Evolutionary conservation across 1,140 invertebrate genomes (phyloP).

Genomic region (Helicorthomorpha holstii): DNA sequence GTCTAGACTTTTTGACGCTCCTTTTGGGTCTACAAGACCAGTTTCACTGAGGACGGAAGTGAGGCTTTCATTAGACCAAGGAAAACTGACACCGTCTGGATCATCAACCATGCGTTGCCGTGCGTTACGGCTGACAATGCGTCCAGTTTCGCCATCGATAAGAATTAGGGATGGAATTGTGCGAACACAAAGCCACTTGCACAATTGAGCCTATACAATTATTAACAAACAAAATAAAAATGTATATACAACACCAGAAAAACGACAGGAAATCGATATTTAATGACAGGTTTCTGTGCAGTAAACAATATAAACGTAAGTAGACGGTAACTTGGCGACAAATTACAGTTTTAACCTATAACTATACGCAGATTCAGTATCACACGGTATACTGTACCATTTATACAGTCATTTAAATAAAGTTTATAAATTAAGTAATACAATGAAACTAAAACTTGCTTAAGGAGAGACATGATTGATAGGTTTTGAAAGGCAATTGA

Average conservation of each 20-base stretch:
- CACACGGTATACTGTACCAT: no score
- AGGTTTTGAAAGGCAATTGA: no score
- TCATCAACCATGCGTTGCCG: constrained; percentile 47
- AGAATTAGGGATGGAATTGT: constrained; percentile 56
- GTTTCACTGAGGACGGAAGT: constrained; percentile 38
- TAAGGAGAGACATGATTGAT: no score
- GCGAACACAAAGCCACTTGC: constrained; percentile 49
- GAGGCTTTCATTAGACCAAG: constrained; percentile 46
- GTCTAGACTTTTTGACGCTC: not conserved
- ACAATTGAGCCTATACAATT: constrained; percentile 43
- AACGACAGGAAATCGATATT: no score
- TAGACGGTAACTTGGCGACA: not conserved
- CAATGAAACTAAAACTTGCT: no score
- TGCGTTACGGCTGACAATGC: constrained; percentile 43
- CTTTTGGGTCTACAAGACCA: constrained; percentile 18
- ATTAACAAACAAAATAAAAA: not conserved
- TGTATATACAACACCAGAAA: not conserved
- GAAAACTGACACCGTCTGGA: constrained; percentile 43
- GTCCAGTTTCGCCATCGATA: constrained; percentile 39
- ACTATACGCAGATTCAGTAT: no score
- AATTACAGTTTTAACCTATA: no score
- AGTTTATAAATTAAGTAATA: no score
- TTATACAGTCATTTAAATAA: no score
- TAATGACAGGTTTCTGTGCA: no score
- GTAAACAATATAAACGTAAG: no score